phyloP scores from a whole-genome alignment of 2,888 invertebrate genomes.

The Andrena praecox region DNA sequence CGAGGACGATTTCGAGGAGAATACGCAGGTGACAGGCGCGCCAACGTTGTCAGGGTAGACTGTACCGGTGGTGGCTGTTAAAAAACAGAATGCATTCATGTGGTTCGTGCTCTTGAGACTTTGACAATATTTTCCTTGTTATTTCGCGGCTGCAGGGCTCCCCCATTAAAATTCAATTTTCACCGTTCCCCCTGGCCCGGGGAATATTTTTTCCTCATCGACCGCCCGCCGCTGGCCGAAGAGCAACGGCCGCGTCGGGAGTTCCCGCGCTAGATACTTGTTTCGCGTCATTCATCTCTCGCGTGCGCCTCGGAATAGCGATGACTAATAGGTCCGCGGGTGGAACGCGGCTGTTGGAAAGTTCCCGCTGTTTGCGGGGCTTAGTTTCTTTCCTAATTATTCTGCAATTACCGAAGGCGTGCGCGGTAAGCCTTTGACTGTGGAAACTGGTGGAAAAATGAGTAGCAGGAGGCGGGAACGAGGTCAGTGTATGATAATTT shows the following conservation, averaged over 20 bases:
- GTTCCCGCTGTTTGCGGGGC: background rate
- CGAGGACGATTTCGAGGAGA: background rate
- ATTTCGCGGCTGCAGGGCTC: background rate
- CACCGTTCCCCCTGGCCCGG: background rate
- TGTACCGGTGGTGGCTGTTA: background rate
- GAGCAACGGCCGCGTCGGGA: background rate
- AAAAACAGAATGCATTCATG: slow-evolving; percentile 18
- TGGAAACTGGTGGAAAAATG: background rate
- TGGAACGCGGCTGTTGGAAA: background rate
- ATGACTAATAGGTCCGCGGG: background rate
- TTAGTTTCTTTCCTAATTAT: slow-evolving; percentile 8
- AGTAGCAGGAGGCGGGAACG: background rate
- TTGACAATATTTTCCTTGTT: slow-evolving; percentile 18
- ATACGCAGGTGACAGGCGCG: background rate
- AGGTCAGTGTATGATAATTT: background rate
- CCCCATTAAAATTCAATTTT: slow-evolving; percentile 27
- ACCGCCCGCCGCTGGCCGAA: background rate
- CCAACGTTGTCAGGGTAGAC: background rate
- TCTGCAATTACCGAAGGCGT: background rate
- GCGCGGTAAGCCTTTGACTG: background rate
- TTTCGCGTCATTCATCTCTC: background rate
- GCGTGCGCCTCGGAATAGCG: background rate
- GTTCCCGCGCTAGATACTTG: background rate
- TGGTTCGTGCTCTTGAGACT: background rate
- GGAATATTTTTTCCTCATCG: background rate